Percentiles rank a stretch among this genome's conserved stretches.
Conservation (phyloP, 2,888 invertebrate species). For the Parapristionchus giblindavisi region DNA sequence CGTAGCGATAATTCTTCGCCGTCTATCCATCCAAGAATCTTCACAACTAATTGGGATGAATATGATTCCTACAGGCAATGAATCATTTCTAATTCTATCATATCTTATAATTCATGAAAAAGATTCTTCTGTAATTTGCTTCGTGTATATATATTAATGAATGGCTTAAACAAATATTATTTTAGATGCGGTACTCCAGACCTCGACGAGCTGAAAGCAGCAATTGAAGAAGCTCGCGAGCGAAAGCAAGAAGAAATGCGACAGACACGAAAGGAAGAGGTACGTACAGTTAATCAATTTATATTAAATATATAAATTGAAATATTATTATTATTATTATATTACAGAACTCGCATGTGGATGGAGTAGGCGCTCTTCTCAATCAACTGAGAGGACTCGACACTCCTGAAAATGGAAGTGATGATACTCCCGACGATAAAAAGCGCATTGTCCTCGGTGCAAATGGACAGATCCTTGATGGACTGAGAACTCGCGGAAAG, state of each 20-base stretch:
- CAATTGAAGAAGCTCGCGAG: slow-evolving; percentile 21
- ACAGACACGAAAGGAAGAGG: slow-evolving; percentile 12
- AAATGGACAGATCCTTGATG: slow-evolving; percentile 3
- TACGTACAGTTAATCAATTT: background rate
- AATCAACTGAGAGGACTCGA: background rate
- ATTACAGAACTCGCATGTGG: slow-evolving; percentile 15
- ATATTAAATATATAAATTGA: background rate
- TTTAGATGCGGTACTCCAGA: slow-evolving; percentile 38
- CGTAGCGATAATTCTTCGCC: slow-evolving; percentile 25
- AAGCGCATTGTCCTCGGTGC: slow-evolving; percentile 25
- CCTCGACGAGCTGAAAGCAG: slow-evolving; percentile 34
- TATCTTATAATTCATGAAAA: background rate
- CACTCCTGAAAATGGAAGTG: background rate
- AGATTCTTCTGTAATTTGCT: background rate
- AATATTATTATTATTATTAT: background rate
- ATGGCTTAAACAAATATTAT: background rate
- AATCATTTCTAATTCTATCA: background rate
- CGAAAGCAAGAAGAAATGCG: slow-evolving; percentile 4
- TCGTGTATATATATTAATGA: background rate
- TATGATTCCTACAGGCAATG: slow-evolving; percentile 34
- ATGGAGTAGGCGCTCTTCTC: slow-evolving; percentile 18
- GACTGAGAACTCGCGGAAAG: slow-evolving; percentile 19
- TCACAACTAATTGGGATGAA: slow-evolving; percentile 31
- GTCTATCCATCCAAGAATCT: background rate
- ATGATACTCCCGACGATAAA: slow-evolving; percentile 24